Conservation (phyloP, 1,140 invertebrate genomes). For the Aphis craccivora region DNA sequence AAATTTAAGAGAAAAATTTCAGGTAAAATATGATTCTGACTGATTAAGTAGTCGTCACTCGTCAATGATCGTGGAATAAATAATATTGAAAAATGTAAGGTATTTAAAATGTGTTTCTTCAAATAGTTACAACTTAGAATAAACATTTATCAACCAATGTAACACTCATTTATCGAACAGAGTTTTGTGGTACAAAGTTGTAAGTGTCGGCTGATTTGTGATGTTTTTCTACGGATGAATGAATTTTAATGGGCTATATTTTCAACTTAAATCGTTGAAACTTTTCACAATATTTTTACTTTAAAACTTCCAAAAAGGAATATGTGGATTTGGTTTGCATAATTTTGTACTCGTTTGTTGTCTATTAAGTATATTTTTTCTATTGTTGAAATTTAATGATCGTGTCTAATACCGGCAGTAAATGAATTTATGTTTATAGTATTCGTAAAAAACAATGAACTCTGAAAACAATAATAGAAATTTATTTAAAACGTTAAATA, state of each 20-base stretch:
- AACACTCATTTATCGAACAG: background rate
- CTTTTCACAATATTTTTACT: background rate
- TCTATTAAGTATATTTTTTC: background rate
- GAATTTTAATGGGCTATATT: background rate
- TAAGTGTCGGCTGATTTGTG: background rate
- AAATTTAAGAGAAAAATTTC: background rate
- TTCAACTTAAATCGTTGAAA: slow-evolving; percentile 1
- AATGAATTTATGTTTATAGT: background rate
- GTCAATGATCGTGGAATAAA: background rate
- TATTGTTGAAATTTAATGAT: background rate
- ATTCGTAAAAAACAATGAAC: background rate
- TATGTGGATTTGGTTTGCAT: background rate
- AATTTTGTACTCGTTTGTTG: background rate
- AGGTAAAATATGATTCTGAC: background rate
- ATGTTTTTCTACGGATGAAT: background rate
- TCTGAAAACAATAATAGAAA: background rate
- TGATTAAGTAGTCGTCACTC: background rate
- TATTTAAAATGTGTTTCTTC: background rate
- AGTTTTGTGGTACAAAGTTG: background rate
- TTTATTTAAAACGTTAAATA: background rate
- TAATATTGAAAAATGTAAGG: background rate
- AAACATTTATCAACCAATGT: background rate
- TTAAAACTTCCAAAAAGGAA: background rate
- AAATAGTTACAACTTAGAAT: background rate
- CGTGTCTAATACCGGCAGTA: background rate